Evolutionary conservation across 2,797 vertebrate species (phyloP).

Genomic region (Acipenser oxyrinchus): DNA sequence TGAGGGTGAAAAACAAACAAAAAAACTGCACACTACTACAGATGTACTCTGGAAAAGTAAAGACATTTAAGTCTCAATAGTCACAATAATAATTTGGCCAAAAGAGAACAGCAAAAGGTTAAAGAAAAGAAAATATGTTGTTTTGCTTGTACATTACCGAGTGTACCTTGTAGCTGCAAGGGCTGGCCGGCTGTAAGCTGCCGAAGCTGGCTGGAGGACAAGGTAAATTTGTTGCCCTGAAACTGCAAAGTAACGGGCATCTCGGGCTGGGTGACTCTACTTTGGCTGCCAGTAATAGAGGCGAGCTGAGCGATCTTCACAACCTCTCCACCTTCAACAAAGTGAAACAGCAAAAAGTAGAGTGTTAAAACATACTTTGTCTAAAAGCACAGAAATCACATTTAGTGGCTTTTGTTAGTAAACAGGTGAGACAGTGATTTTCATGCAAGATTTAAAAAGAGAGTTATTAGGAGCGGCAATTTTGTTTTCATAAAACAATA

Average conservation of each 20-base stretch:
- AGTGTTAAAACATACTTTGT: no score
- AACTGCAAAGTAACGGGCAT: slow-evolving; percentile 94
- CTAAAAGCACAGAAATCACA: no score
- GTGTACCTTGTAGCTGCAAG: slow-evolving; percentile 91
- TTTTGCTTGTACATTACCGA: slow-evolving; percentile 48
- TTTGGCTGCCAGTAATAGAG: slow-evolving; percentile 71
- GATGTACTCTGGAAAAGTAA: not conserved
- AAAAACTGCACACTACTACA: not conserved
- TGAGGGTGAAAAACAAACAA: not conserved
- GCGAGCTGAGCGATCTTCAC: slow-evolving; percentile 82
- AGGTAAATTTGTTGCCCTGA: slow-evolving; percentile 94
- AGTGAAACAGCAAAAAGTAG: slow-evolving; percentile 17
- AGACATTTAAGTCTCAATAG: not conserved
- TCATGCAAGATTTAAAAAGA: no score
- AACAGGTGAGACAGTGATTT: no score
- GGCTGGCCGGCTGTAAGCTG: slow-evolving; percentile 95
- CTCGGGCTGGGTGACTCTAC: slow-evolving; percentile 76
- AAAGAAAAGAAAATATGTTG: slow-evolving; percentile 5
- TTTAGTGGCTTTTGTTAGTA: no score
- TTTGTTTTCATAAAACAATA: no score
- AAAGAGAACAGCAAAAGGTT: slow-evolving; percentile 8
- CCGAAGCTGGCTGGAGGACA: slow-evolving; percentile 90
- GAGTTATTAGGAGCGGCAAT: no score
- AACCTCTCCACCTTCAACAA: slow-evolving; percentile 73
- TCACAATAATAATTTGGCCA: not conserved